Evolutionary conservation across 2,113 vertebrate species (phyloP).

Genomic region (Craseonycteris thonglongyai): DNA sequence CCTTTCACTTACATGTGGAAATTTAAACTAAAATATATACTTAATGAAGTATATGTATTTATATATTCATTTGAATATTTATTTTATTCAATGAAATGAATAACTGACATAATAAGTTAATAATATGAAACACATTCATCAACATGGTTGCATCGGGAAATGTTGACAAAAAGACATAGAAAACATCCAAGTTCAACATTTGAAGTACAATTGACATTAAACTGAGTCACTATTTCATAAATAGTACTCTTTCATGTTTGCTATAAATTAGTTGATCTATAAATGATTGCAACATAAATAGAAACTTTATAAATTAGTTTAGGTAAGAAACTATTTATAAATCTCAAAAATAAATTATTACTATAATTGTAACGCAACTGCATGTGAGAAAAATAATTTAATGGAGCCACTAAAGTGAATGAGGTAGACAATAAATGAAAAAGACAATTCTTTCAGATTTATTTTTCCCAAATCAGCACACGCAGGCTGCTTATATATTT

Average conservation of each 20-base stretch:
- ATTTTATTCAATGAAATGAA: background rate
- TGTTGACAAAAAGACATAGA: background rate
- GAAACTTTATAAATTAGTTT: background rate
- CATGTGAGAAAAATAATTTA: background rate
- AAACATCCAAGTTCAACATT: background rate
- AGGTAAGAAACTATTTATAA: background rate
- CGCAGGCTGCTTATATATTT: background rate
- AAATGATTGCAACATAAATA: background rate
- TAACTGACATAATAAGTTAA: background rate
- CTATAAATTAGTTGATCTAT: background rate
- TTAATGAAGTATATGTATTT: background rate
- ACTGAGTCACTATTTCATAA: background rate
- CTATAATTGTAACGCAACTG: background rate
- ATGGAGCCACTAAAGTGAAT: background rate
- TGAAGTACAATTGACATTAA: background rate
- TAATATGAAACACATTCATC: background rate
- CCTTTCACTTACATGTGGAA: background rate
- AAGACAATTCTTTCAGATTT: background rate
- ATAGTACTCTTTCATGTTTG: background rate
- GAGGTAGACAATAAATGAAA: background rate
- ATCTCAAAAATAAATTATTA: background rate
- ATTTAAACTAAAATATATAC: background rate
- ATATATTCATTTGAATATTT: background rate
- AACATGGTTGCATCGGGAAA: background rate
- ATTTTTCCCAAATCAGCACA: background rate